Conservation (phyloP, 2,888 invertebrate genomes). For the Diabrotica balteata region DNA sequence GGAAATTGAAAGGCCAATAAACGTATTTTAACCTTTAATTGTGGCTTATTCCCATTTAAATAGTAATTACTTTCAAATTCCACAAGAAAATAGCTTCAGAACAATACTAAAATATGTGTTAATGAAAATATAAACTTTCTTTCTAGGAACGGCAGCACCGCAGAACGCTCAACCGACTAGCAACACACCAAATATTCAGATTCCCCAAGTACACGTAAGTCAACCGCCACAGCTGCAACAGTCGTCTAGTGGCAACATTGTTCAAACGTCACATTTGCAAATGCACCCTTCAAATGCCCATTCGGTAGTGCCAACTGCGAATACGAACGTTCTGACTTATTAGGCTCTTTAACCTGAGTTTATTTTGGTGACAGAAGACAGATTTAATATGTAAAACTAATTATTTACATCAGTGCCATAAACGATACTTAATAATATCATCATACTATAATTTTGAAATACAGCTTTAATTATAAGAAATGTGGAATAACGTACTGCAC, state of each 20-base stretch:
- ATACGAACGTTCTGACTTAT: conserved; percentile 62
- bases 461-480: too few species aligned
- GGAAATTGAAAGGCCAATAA: too few species aligned
- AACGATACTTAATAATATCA: too few species aligned
- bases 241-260: conserved; percentile 51
- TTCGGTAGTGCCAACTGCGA: conserved; percentile 66
- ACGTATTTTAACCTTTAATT: too few species aligned
- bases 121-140: neutral
- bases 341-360: conserved; percentile 26
- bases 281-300: conserved; percentile 58
- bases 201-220: conserved; percentile 53
- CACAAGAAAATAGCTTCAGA: too few species aligned
- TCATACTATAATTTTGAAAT: too few species aligned
- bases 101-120: neutral
- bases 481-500: too few species aligned
- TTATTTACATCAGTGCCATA: too few species aligned
- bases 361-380: conserved; percentile 7
- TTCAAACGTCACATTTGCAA: conserved; percentile 50
- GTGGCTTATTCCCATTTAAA: too few species aligned
- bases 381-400: neutral
- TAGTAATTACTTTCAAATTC: too few species aligned
- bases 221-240: conserved; percentile 44
- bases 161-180: conserved; percentile 38
- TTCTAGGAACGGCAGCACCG: conserved; percentile 23
- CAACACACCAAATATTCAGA: conserved; percentile 49